These are phyloP conservation scores for Drosophila burlai DNA, from an alignment of 1,140 invertebrate genomes.

Conservation along the genomic window DNA sequence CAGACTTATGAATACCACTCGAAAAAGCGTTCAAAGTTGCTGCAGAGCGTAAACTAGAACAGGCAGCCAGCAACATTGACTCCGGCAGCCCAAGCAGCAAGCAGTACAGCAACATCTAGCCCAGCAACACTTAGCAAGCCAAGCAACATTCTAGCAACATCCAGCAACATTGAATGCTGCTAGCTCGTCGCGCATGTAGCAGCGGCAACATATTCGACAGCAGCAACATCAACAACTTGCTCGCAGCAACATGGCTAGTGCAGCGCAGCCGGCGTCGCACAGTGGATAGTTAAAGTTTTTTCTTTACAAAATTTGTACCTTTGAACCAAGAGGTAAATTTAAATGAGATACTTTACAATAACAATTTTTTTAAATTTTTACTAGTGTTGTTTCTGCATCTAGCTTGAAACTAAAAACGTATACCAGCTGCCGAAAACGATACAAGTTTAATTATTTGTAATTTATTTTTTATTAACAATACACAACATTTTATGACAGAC, in stretches of 20 bases:
- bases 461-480: too few species aligned
- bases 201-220: constrained; percentile 5
- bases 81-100: background rate
- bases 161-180: constrained; percentile 64
- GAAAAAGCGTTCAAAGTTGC: background rate
- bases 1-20: background rate
- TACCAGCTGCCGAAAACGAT: too few species aligned
- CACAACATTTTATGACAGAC: too few species aligned
- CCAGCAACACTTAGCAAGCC: background rate
- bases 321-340: too few species aligned
- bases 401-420: too few species aligned
- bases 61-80: constrained; percentile 6
- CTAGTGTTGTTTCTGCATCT: too few species aligned
- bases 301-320: background rate
- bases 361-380: too few species aligned
- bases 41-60: constrained; percentile 37
- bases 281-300: background rate
- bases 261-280: constrained; percentile 36
- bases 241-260: constrained; percentile 36
- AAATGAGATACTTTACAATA: too few species aligned
- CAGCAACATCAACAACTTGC: constrained; percentile 34
- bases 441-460: too few species aligned
- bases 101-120: background rate
- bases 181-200: constrained; percentile 74
- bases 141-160: background rate